Percentiles rank a stretch among this genome's conserved stretches.
phyloP scores from a whole-genome alignment of 2,888 invertebrate species.

The Ormyrus nitidulus region DNA sequence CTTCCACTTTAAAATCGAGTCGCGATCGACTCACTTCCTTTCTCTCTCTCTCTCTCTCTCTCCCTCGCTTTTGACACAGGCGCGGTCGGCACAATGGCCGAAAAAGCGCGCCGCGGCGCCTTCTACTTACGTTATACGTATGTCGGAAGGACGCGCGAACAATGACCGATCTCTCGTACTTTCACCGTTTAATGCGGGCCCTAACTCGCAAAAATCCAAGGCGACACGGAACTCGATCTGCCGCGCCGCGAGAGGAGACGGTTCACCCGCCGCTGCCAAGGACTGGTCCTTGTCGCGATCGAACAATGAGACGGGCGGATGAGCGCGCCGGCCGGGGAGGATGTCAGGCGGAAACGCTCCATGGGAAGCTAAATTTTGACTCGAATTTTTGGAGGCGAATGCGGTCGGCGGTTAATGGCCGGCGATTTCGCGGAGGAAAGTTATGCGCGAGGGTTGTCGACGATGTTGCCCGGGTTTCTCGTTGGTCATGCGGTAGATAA shows the following conservation, averaged over 20 bases:
- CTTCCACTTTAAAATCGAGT: slow-evolving; percentile 2
- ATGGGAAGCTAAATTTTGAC: too few species aligned
- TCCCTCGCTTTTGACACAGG: not conserved
- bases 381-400: too few species aligned
- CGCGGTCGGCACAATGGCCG: not conserved
- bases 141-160: slow-evolving; percentile 64
- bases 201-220: slow-evolving; percentile 22
- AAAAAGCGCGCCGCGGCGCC: not conserved
- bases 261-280: slow-evolving; percentile 22
- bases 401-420: too few species aligned
- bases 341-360: too few species aligned
- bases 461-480: too few species aligned
- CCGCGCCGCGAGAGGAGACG: not conserved
- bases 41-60: not conserved
- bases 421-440: too few species aligned
- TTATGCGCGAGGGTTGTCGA: too few species aligned
- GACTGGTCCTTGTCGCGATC: slow-evolving; percentile 16
- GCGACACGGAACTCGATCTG: not conserved
- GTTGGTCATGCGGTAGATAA: too few species aligned
- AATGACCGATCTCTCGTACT: slow-evolving; percentile 63
- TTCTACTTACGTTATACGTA: too few species aligned
- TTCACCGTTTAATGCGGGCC: slow-evolving; percentile 65
- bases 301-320: slow-evolving; percentile 2
- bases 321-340: not conserved
- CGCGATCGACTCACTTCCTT: not conserved